A percentile compares a stretch with the other conserved stretches of the same genome.
Evolutionary conservation across 2,113 vertebrate genomes (phyloP).

Genomic region (Chaetodon trifascialis): DNA sequence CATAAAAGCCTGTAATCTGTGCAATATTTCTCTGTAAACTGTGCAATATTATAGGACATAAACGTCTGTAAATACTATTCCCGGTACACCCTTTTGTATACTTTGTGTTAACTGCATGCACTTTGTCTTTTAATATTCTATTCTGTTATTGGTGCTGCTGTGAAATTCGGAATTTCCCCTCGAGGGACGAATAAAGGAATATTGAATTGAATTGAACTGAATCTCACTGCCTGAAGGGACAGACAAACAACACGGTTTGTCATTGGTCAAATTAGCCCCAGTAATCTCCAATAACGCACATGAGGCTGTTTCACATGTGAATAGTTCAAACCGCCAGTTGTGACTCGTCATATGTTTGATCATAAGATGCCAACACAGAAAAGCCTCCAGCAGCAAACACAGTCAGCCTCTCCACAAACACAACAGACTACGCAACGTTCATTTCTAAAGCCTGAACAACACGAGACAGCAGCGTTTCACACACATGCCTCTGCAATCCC

Average conservation of each 20-base stretch:
- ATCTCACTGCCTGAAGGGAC: too few species aligned
- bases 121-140: too few species aligned
- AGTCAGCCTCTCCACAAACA: constrained; percentile 26
- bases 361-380: constrained; percentile 23
- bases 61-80: too few species aligned
- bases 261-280: constrained; percentile 4
- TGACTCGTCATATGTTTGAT: constrained; percentile 16
- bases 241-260: not conserved
- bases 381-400: constrained; percentile 17
- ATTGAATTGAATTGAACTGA: too few species aligned
- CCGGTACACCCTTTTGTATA: too few species aligned
- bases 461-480: not conserved
- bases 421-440: constrained; percentile 27
- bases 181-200: too few species aligned
- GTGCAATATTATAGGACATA: too few species aligned
- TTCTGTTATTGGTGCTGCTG: too few species aligned
- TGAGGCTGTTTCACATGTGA: constrained; percentile 9
- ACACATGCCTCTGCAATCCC: constrained; percentile 23
- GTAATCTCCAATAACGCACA: not conserved
- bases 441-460: not conserved
- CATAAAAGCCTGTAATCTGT: too few species aligned
- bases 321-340: not conserved
- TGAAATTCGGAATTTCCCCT: too few species aligned
- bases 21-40: too few species aligned
- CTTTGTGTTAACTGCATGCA: too few species aligned